These are phyloP conservation scores for Drosophila virilis DNA, from an alignment of 1,140 invertebrate species.

Conservation along the genomic window DNA sequence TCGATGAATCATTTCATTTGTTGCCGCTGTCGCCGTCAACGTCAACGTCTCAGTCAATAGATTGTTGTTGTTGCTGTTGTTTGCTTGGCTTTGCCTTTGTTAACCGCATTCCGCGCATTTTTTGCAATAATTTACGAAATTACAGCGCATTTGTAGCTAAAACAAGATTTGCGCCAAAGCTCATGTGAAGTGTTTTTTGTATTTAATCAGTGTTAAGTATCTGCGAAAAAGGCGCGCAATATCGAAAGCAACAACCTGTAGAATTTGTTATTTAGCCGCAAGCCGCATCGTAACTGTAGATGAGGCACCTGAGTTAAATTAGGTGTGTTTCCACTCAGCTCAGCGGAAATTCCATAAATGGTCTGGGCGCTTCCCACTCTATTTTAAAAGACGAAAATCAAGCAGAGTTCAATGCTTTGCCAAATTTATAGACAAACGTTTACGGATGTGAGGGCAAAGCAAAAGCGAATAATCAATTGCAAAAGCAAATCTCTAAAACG, in stretches of 20 bases:
- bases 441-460: background rate
- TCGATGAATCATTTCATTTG: conserved; percentile 61
- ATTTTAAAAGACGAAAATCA: background rate
- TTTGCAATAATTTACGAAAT: conserved; percentile 68
- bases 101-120: conserved; percentile 72
- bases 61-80: conserved; percentile 26
- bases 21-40: conserved; percentile 27
- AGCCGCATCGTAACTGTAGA: background rate
- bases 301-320: background rate
- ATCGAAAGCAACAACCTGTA: conserved; percentile 4
- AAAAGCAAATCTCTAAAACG: no score
- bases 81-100: conserved; percentile 14
- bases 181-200: conserved; percentile 15
- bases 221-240: background rate
- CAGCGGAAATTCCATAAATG: conserved; percentile 13
- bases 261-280: background rate
- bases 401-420: conserved; percentile 12
- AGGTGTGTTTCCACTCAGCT: conserved; percentile 8
- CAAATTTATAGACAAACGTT: background rate
- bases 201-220: background rate
- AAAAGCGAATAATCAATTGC: background rate
- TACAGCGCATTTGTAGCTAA: conserved; percentile 17
- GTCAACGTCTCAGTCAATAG: conserved; percentile 32
- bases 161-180: conserved; percentile 35
- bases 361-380: background rate